Conservation (phyloP, 2,797 vertebrate genomes). For the Acrossocheilus wenchowensis region DNA sequence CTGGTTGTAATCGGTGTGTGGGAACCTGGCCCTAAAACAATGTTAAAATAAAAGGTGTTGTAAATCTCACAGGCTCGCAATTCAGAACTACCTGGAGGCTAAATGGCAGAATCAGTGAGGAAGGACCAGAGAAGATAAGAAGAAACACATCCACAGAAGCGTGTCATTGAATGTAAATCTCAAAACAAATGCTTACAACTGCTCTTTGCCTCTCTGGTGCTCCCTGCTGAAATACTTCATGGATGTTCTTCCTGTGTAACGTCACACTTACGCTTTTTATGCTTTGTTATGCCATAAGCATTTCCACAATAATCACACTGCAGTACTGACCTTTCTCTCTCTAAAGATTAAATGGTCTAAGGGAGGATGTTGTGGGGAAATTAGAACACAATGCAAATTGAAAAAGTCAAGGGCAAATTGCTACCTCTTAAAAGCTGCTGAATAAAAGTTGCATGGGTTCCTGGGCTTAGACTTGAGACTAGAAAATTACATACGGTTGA, state of each 20-base stretch:
- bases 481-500: neutral
- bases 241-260: neutral
- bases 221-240: neutral
- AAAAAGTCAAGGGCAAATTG: conserved; percentile 40
- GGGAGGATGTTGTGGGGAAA: conserved; percentile 33
- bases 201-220: neutral
- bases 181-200: conserved; percentile 20
- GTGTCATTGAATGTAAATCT: conserved; percentile 12
- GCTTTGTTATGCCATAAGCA: conserved; percentile 9
- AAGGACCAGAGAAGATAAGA: conserved; percentile 6
- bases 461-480: neutral
- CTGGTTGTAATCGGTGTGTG: conserved; percentile 29
- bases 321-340: conserved; percentile 10
- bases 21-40: neutral
- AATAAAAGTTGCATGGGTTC: neutral
- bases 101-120: conserved; percentile 17
- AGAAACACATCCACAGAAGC: neutral
- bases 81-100: conserved; percentile 25
- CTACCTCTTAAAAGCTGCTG: conserved; percentile 23
- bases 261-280: neutral
- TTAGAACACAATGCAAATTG: conserved; percentile 37
- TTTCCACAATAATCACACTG: conserved; percentile 27
- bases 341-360: conserved; percentile 12
- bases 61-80: neutral
- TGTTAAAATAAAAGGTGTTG: conserved; percentile 4